Conservation (phyloP, 2,888 invertebrate species). For the Spatulosminthurus flaviceps region DNA sequence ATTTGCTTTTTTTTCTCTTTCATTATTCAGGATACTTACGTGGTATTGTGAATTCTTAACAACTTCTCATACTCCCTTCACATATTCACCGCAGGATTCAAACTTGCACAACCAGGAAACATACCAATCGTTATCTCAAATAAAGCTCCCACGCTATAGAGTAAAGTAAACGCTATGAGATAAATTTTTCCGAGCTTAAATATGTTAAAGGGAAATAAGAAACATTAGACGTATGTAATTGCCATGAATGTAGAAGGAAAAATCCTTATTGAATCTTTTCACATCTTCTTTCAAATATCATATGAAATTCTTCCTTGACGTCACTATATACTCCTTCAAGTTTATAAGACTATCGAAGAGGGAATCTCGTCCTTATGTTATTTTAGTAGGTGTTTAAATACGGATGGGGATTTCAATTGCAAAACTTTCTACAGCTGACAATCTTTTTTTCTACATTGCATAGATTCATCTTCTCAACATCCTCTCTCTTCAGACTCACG, state of each 20-base stretch:
- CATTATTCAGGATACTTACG: neutral
- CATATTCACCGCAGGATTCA: neutral
- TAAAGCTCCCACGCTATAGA: conserved; percentile 34
- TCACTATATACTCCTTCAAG: too few species aligned
- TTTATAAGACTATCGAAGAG: neutral
- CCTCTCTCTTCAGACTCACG: neutral
- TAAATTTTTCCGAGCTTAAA: conserved; percentile 4
- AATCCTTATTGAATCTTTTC: conserved; percentile 35
- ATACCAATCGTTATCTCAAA: conserved; percentile 30
- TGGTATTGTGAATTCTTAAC: conserved; percentile 1
- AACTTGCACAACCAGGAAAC: conserved; percentile 34
- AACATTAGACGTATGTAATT: neutral
- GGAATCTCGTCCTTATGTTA: neutral
- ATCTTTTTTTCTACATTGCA: neutral
- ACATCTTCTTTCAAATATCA: conserved; percentile 6
- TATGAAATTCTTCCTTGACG: too few species aligned
- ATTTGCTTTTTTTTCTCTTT: neutral
- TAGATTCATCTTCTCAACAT: too few species aligned
- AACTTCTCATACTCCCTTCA: conserved; percentile 4
- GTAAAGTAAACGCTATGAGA: conserved; percentile 1
- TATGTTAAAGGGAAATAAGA: neutral
- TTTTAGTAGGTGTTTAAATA: neutral
- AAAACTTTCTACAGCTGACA: conserved; percentile 5
- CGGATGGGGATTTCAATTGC: neutral
- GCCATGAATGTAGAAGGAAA: neutral